Percentiles rank a stretch among this genome's conserved stretches.
Conservation (phyloP, 1,140 invertebrate species). For the Scaptomyza pallida region DNA sequence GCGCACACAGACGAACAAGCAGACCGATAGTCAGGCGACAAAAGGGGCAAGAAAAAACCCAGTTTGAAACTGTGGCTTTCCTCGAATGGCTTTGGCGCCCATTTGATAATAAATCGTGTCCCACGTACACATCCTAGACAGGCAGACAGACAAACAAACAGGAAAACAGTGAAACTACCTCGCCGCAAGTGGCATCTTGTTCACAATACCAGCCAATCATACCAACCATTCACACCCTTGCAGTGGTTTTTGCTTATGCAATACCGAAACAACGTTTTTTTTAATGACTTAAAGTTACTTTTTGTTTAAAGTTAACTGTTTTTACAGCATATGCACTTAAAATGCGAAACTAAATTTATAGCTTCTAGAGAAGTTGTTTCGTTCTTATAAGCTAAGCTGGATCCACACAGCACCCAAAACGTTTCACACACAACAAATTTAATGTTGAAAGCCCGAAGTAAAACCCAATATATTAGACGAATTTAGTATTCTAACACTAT, state of each 20-base stretch:
- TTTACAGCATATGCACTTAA: too few relatives aligned
- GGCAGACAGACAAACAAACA: background rate
- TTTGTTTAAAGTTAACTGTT: too few relatives aligned
- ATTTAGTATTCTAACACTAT: too few relatives aligned
- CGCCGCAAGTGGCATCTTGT: background rate
- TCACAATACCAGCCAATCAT: conserved; percentile 24
- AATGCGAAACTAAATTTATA: too few relatives aligned
- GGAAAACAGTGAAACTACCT: background rate
- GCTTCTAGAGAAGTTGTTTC: too few relatives aligned
- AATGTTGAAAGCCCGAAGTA: too few relatives aligned
- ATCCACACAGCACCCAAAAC: too few relatives aligned
- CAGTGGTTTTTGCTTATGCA: conserved; percentile 67
- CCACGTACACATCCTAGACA: conserved; percentile 23
- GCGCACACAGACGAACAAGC: conserved; percentile 10
- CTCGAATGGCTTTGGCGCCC: conserved; percentile 78
- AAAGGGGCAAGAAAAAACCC: background rate
- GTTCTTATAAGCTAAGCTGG: too few relatives aligned
- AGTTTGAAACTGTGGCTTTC: conserved; percentile 53
- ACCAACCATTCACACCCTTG: conserved; percentile 24
- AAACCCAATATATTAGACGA: too few relatives aligned
- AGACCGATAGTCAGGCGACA: conserved; percentile 15
- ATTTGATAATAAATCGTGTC: conserved; percentile 78
- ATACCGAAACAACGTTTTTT: conserved; percentile 56
- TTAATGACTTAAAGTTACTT: background rate
- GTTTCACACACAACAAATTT: too few relatives aligned